Evolutionary conservation across 2,888 invertebrate genomes (phyloP), one percentile per base, ranked within the genome.

Genomic region (Itoplectis maculator): DNA sequence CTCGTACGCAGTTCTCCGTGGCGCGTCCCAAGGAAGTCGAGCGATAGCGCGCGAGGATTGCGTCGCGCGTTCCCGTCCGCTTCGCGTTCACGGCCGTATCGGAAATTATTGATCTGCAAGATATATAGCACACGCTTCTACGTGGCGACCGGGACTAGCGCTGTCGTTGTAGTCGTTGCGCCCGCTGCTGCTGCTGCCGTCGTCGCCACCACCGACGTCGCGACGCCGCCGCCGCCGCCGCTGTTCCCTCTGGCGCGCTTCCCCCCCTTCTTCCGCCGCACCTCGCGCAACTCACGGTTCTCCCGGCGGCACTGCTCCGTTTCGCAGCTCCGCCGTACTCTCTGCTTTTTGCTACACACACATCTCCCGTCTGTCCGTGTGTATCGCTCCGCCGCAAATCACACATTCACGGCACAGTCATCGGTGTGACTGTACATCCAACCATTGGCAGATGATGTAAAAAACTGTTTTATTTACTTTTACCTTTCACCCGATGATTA

Each of bases 211-310:
- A 42, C 65, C 73, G 74, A 79, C 68, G 81, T 69, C 63, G 80
- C 81, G 79, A 82, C 82, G 82, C 88, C 68, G 90, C 91, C 86
- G 88, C 91, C 81, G 79, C 81, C 82, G 82, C 88, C 68, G 90
- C 91, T 86, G 88, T 91, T 91, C 91, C 88, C 89, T 90, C 88
- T 87, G 87, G 90, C 91, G 91, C 91, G 88, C 90, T 89, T 88
- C 91, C 89, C 88, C 90, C 91, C 29, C 29, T n/a, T n/a, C 91
- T 90, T 87, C 88, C 86, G 81, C 82, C 56, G 23, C 63, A 63
- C 69, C 76, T 72, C 61, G n/a, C 20, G 37, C 51, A 37, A 35
- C 61, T 35, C 74, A n/a, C n/a, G 79, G 68, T 65, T 49, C 42
- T 15, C 66, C 75, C 76, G 49, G 5, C 29, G n/a, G 80, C 63